A percentile compares a stretch with the other conserved stretches of the same genome.
phyloP scores from a whole-genome alignment of 2,888 invertebrate species.

The Oxycera nigricornis region DNA sequence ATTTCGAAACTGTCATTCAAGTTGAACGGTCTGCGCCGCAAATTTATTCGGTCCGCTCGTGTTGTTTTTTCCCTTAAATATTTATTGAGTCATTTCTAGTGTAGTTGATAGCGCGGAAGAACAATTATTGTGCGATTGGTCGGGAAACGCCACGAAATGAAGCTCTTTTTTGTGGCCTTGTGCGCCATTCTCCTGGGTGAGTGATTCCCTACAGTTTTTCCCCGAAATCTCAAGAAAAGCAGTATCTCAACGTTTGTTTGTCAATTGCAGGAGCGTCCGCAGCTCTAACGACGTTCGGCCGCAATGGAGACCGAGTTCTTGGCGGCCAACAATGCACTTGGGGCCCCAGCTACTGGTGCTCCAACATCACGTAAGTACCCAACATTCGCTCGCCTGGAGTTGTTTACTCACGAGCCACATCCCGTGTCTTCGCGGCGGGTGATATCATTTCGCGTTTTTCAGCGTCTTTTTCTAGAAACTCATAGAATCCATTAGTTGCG shows the following conservation, averaged over 20 bases:
- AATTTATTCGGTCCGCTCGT: not conserved
- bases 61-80: not conserved
- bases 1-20: slow-evolving; percentile 20
- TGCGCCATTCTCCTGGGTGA: slow-evolving; percentile 63
- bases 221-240: no score
- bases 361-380: slow-evolving; percentile 57
- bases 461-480: not conserved
- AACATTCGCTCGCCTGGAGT: not conserved
- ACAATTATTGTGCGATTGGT: not conserved
- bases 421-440: not conserved
- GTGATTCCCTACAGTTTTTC: slow-evolving; percentile 47
- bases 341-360: slow-evolving; percentile 85
- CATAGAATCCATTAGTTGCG: not conserved
- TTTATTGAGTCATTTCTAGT: not conserved
- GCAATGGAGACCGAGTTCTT: slow-evolving; percentile 56
- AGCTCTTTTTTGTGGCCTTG: slow-evolving; percentile 58
- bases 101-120: slow-evolving; percentile 1
- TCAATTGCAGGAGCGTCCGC: slow-evolving; percentile 14
- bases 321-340: slow-evolving; percentile 74
- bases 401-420: not conserved
- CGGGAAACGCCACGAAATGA: slow-evolving; percentile 55
- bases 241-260: no score
- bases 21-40: not conserved
- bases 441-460: slow-evolving; percentile 2
- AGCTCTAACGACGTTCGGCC: slow-evolving; percentile 6